A percentile compares a stretch with the other conserved stretches of the same genome.
Conservation (phyloP, 2,113 vertebrate genomes). For the Micromys minutus region DNA sequence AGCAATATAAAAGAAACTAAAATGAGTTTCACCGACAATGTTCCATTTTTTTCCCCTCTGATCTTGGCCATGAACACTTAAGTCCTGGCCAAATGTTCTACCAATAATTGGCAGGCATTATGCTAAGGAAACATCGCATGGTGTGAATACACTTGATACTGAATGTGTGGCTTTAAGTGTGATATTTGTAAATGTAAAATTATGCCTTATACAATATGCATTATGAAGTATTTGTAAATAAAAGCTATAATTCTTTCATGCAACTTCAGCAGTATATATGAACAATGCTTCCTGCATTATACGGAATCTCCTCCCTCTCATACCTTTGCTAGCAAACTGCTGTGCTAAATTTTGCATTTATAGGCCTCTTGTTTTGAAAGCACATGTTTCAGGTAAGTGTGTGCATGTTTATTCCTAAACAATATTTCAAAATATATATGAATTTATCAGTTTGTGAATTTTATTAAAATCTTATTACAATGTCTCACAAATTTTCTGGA, state of each 20-base stretch:
- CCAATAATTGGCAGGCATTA: conserved; percentile 50
- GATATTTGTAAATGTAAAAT: not conserved
- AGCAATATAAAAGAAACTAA: conserved; percentile 20
- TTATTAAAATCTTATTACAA: not conserved
- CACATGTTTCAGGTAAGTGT: not conserved
- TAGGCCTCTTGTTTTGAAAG: not conserved
- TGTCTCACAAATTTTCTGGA: not conserved
- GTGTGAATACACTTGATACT: not conserved
- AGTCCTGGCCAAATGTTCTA: conserved; percentile 39
- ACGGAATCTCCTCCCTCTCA: not conserved
- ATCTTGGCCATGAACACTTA: not conserved
- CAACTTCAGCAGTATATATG: not conserved
- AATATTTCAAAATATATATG: not conserved
- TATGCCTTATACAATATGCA: not conserved
- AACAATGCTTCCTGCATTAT: not conserved
- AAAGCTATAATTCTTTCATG: not conserved
- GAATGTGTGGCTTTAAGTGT: not conserved
- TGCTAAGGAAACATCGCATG: not conserved
- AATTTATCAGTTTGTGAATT: not conserved
- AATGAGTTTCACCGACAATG: conserved; percentile 76
- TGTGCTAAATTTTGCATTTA: not conserved
- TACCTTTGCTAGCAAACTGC: not conserved
- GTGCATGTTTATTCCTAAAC: not conserved
- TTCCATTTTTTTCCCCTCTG: conserved; percentile 76
- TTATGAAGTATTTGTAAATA: not conserved